A percentile compares a stretch with the other conserved stretches of the same genome.
Evolutionary conservation across 37 sponge, comb jelly and placozoan genomes (phyloP).

Genomic region (Theonella swinhoei): DNA sequence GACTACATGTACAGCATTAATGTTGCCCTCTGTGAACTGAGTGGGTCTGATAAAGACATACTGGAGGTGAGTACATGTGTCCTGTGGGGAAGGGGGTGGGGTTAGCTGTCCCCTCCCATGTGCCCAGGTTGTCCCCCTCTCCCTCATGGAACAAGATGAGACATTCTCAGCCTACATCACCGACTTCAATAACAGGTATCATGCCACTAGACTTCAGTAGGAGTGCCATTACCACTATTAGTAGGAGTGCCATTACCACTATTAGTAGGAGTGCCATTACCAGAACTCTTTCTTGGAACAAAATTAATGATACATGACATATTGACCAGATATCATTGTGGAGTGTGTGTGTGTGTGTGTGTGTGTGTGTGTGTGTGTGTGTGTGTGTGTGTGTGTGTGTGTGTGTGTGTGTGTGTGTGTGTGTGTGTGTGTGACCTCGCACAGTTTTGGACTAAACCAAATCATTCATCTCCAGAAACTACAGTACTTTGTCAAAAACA

Average conservation of each 20-base stretch:
- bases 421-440: background rate
- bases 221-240: no score
- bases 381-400: background rate
- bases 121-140: slow-evolving; percentile 67
- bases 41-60: slow-evolving; percentile 26
- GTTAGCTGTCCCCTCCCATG: no score
- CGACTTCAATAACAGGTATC: slow-evolving; percentile 66
- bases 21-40: slow-evolving; percentile 38
- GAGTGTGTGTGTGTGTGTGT: no score
- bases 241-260: no score
- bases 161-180: slow-evolving; percentile 51
- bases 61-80: slow-evolving; percentile 39
- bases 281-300: no score
- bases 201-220: background rate
- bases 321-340: no score
- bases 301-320: no score
- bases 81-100: no score
- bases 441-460: slow-evolving; percentile 62
- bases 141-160: slow-evolving; percentile 25
- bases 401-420: background rate
- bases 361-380: background rate
- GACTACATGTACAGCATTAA: slow-evolving; percentile 74
- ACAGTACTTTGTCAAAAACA: slow-evolving; percentile 69
- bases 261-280: no score
- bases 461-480: slow-evolving; percentile 50